Base-by-base conservation (phyloP, 2,113 vertebrate genomes). In the Onychostruthus taczanowskii region DNA sequence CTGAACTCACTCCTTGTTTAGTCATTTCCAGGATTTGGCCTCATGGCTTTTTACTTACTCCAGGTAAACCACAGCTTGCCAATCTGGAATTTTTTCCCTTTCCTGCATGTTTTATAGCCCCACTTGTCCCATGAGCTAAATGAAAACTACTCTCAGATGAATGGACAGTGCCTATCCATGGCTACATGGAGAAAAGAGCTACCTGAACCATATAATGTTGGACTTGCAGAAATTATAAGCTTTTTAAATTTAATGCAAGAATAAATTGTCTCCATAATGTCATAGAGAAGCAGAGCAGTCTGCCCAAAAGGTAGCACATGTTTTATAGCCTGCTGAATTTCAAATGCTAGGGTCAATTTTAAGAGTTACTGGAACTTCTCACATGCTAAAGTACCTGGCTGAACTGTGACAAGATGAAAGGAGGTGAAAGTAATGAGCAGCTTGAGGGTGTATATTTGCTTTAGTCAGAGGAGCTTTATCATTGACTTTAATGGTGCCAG, bases 371-470 rank as follows among this genome's bases (percentile, higher is more conserved):
- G 92, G 72, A 79, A 95, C 72, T 81, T 87, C 69, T 94, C 92
- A 92, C 89, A 81, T 76, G 80, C 77, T 89, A 75, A 96, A 97
- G 72, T 61, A 95, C 85, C 96, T 94, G 81, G 73, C 68, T 15
- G 18, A 86, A 75, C 83, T 92, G 83, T 84, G 88, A 90, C 90
- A 95, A 92, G 95, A 96, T 93, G 93, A 96, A 96, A 95, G 88
- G 61, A 81, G 64, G 90, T 58, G 85, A 95, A 95, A 95, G 91
- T 92, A 96, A 95, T 84, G 83, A 96, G 82, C 49, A 90, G 92
- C 92, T 95, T 67, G 83, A 93, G 90, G 93, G 64, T 94, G 88
- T 84, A 46, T 95, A 84, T 96, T 93, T 96, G 83, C 89, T 92
- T 90, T 76, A 94, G 80, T 96, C 85, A 93, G 62, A 79, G 43